These are phyloP conservation scores for Sebastes nivosus DNA, from an alignment of 2,797 vertebrate species.

Conservation along the genomic window DNA sequence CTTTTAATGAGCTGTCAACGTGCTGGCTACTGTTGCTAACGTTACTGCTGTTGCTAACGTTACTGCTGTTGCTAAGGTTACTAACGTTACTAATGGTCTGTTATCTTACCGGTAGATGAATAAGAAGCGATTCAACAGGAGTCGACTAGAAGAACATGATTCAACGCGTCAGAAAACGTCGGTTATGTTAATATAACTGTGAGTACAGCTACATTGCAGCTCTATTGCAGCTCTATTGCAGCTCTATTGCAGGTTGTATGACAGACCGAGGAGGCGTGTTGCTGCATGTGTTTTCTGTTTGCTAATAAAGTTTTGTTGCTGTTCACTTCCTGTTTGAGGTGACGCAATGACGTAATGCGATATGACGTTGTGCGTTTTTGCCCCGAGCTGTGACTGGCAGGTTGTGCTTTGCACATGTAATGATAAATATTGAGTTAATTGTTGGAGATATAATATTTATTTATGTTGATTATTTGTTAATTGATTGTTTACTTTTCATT, in stretches of 20 bases:
- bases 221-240: rapidly evolving
- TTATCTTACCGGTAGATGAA: constrained; percentile 11
- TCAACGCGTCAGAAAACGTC: neutral
- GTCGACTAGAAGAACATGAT: neutral
- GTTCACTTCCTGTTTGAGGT: constrained; percentile 52
- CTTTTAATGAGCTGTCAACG: neutral
- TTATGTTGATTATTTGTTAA: too few relatives aligned
- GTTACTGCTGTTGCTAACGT: too few relatives aligned
- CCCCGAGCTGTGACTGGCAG: neutral
- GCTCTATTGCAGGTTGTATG: neutral
- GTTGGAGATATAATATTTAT: too few relatives aligned
- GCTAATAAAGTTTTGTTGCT: constrained; percentile 39
- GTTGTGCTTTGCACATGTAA: neutral
- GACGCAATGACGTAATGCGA: neutral
- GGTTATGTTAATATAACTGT: neutral
- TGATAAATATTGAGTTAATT: too few relatives aligned
- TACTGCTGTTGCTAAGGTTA: neutral
- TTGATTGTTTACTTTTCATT: too few relatives aligned
- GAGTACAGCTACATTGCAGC: neutral
- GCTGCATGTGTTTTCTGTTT: neutral
- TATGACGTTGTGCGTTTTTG: rapidly evolving
- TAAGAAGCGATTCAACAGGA: neutral
- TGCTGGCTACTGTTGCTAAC: neutral
- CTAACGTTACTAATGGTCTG: too few relatives aligned
- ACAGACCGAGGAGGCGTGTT: constrained; percentile 21